Evolutionary conservation across 2,797 vertebrate genomes (phyloP).

Genomic region (Eulemur mongoz): DNA sequence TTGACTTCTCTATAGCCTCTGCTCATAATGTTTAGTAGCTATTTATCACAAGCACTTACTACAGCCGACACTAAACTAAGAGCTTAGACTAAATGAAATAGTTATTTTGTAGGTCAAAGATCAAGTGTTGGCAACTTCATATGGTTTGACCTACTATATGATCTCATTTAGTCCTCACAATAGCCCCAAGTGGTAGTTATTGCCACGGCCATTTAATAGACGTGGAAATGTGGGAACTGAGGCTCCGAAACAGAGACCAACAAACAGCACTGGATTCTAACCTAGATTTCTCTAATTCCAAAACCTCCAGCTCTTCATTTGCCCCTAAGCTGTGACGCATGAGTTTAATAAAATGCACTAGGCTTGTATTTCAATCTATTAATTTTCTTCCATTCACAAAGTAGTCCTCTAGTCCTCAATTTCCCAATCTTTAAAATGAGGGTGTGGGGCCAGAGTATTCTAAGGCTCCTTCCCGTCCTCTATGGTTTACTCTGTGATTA

Average conservation of each 20-base stretch:
- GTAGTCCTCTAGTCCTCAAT: constrained; percentile 42
- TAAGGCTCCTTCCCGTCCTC: neutral
- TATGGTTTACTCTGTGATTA: constrained; percentile 73
- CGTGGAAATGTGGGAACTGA: neutral
- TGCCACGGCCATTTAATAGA: neutral
- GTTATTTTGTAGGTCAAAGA: neutral
- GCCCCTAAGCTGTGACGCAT: neutral
- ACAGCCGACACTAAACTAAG: neutral
- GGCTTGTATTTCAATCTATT: neutral
- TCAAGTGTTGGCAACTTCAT: neutral
- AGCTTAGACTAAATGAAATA: neutral
- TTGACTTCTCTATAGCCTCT: neutral
- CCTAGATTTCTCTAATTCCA: neutral
- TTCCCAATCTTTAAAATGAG: constrained; percentile 43
- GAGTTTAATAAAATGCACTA: neutral
- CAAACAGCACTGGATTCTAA: neutral
- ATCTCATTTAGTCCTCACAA: neutral
- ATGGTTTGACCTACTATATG: neutral
- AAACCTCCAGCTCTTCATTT: neutral
- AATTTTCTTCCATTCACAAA: neutral
- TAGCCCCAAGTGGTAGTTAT: neutral
- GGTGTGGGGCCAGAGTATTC: neutral
- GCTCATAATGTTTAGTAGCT: neutral
- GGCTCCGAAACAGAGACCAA: neutral
- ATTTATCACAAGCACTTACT: neutral